These are phyloP conservation scores for Euleptes europaea DNA, from an alignment of 2,113 vertebrate genomes.

Conservation along the genomic window DNA sequence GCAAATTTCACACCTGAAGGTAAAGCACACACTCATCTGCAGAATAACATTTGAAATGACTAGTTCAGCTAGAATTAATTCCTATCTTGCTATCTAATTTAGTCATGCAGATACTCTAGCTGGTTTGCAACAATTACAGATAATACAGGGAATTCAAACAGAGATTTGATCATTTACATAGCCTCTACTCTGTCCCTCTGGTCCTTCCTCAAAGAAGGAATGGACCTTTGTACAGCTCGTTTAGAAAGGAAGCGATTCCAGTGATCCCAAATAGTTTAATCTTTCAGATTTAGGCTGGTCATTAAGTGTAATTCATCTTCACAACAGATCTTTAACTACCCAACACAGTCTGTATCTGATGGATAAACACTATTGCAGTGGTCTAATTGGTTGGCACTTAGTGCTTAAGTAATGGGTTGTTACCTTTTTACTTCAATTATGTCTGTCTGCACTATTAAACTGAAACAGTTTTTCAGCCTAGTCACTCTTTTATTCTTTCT, in stretches of 20 bases:
- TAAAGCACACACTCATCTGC: neutral
- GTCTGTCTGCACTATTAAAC: neutral
- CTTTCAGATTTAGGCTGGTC: constrained; percentile 10
- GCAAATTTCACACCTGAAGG: neutral
- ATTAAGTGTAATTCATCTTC: constrained; percentile 26
- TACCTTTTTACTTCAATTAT: constrained; percentile 27
- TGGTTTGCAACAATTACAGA: neutral
- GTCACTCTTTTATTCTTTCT: constrained; percentile 9
- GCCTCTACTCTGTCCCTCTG: neutral
- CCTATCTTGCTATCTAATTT: neutral
- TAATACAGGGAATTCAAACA: neutral
- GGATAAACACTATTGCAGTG: constrained; percentile 11
- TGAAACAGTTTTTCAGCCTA: constrained; percentile 9
- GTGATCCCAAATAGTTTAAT: neutral
- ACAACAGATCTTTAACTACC: constrained; percentile 17
- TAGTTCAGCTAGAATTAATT: neutral
- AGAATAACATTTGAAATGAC: neutral
- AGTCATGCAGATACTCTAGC: neutral
- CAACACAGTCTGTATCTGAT: neutral
- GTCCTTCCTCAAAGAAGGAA: neutral
- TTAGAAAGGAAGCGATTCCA: neutral
- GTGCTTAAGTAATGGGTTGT: constrained; percentile 17
- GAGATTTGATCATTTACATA: neutral
- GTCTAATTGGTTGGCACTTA: constrained; percentile 9
- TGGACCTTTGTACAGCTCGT: neutral